Conservation (phyloP, 2,888 invertebrate genomes). For the Eristalinus sepulchralis region DNA sequence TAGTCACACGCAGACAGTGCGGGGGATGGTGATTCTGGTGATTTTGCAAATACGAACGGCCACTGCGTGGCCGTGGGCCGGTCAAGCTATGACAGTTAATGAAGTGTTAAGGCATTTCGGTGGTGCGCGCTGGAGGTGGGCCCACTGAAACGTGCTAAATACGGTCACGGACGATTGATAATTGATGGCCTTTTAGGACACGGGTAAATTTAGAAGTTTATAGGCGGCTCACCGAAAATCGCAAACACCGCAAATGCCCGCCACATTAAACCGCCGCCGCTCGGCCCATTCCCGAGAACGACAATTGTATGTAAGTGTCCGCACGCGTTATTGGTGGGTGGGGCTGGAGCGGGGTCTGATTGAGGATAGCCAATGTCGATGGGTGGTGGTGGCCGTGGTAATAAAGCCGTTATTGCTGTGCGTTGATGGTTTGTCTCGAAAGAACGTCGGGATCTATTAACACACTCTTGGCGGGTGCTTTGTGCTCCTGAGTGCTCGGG, state of each 20-base stretch:
- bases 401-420: background rate
- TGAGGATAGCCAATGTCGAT: background rate
- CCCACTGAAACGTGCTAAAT: background rate
- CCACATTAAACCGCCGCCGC: slow-evolving; percentile 20
- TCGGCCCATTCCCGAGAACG: background rate
- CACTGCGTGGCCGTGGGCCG: background rate
- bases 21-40: background rate
- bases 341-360: background rate
- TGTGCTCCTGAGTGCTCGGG: background rate
- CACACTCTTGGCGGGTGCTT: background rate
- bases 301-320: slow-evolving; percentile 9
- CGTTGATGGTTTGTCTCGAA: background rate
- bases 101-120: slow-evolving; percentile 22
- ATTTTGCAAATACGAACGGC: slow-evolving; percentile 29
- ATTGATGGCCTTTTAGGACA: slow-evolving; percentile 33
- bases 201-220: slow-evolving; percentile 42
- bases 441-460: background rate
- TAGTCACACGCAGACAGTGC: background rate
- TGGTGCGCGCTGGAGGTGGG: background rate
- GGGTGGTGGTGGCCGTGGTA: background rate
- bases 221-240: background rate
- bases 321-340: background rate
- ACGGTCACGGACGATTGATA: slow-evolving; percentile 31
- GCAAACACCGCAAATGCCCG: background rate
- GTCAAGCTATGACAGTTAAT: slow-evolving; percentile 13